Conservation (phyloP, 2,113 vertebrate species). For the Muntiacus muntjak region DNA sequence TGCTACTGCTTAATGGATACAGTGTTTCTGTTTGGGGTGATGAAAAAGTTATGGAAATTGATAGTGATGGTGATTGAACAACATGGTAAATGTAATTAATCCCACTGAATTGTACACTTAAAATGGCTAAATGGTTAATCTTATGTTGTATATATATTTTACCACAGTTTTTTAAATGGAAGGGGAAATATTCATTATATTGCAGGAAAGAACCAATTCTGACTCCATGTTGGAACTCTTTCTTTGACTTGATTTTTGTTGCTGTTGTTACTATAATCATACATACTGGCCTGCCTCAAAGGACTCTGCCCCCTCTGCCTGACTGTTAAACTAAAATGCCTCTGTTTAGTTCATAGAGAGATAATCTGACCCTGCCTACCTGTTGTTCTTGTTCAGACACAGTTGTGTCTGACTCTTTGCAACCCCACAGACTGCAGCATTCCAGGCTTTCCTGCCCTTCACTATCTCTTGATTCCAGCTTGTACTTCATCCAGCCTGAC, state of each 20-base stretch:
- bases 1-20: background rate
- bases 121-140: background rate
- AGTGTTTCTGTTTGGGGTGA: background rate
- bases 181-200: background rate
- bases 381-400: background rate
- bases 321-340: background rate
- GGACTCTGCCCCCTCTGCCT: background rate
- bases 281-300: background rate
- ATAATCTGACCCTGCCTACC: background rate
- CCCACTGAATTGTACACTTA: background rate
- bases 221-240: background rate
- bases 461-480: background rate
- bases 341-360: background rate
- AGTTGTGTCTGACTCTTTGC: background rate
- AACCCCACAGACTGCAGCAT: background rate
- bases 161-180: background rate
- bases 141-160: background rate
- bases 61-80: background rate
- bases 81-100: background rate
- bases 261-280: background rate
- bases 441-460: background rate
- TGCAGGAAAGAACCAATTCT: background rate
- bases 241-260: background rate
- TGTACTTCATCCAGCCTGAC: background rate
- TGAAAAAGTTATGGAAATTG: background rate